Evolutionary conservation across 2,888 invertebrate species (phyloP).

Genomic region (Eristalis arbustorum): DNA sequence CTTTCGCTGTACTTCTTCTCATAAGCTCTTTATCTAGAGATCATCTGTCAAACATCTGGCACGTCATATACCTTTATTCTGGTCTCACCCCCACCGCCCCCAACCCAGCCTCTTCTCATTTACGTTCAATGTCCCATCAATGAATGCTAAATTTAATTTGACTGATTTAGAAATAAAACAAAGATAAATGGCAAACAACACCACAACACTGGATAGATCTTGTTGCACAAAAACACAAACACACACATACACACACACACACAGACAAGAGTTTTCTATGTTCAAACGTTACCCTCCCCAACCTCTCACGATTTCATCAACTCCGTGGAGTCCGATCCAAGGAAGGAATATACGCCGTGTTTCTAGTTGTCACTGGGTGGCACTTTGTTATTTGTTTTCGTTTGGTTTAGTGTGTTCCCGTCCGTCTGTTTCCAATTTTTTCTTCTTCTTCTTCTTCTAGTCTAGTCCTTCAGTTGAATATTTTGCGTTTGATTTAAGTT

Average conservation of each 20-base stretch:
- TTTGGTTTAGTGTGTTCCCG: too few relatives aligned
- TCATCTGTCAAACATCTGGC: too few relatives aligned
- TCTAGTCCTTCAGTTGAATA: too few relatives aligned
- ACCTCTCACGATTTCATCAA: neutral
- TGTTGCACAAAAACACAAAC: neutral
- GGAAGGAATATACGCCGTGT: neutral
- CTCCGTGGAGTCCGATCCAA: neutral
- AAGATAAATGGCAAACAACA: conserved; percentile 58
- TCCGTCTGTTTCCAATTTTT: too few relatives aligned
- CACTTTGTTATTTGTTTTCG: too few relatives aligned
- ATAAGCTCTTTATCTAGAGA: too few relatives aligned
- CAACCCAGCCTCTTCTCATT: neutral
- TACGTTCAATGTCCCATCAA: neutral
- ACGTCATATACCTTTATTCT: too few relatives aligned
- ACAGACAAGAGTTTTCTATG: neutral
- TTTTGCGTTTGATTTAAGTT: too few relatives aligned
- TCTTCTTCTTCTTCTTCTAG: too few relatives aligned
- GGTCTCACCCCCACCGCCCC: neutral
- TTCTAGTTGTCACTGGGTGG: neutral
- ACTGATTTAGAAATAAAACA: conserved; percentile 14
- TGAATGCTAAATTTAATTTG: neutral
- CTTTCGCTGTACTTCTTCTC: too few relatives aligned
- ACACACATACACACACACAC: neutral
- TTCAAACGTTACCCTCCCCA: neutral
- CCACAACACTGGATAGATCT: conserved; percentile 65